Evolutionary conservation across 2,888 invertebrate genomes (phyloP).

Genomic region (Conus canariensis): DNA sequence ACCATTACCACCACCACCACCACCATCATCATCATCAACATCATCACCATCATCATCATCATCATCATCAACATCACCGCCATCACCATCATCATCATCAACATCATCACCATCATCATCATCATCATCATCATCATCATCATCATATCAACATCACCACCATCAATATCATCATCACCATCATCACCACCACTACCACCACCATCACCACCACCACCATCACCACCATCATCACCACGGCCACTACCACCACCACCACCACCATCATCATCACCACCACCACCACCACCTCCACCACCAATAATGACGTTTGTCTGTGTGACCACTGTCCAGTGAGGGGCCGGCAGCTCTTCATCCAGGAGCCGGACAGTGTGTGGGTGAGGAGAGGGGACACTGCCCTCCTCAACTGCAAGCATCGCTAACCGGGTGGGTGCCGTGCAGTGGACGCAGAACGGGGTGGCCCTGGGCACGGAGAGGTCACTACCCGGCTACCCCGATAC

Average conservation of each 20-base stretch:
- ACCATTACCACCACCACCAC: neutral
- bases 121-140: neutral
- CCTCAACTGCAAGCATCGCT: constrained; percentile 93
- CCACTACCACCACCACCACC: too few species aligned
- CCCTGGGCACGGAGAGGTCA: constrained; percentile 93
- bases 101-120: too few species aligned
- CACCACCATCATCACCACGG: too few species aligned
- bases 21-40: neutral
- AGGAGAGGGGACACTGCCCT: constrained; percentile 93
- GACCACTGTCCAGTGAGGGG: neutral
- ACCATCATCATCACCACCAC: too few species aligned
- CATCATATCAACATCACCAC: neutral
- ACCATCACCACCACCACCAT: too few species aligned
- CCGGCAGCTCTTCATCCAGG: constrained; percentile 69
- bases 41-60: neutral
- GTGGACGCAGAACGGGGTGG: constrained; percentile 98
- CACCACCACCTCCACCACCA: too few species aligned
- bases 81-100: too few species aligned
- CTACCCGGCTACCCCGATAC: constrained; percentile 94
- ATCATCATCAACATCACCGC: neutral
- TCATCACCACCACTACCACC: neutral
- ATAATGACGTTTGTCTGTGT: neutral
- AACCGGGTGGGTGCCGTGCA: constrained; percentile 93
- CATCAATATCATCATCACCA: neutral
- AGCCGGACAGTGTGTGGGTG: constrained; percentile 94